These are phyloP conservation scores for roundworm (Caenorhabditis elegans) DNA, from an alignment of 1,140 invertebrate species.

Conservation along the genomic window WBcel235 BX284604.4:13029001-13029500, in stretches of 20 bases:
- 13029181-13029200: background rate
- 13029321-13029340: background rate
- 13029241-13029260: background rate
- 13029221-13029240: no score
- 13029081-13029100: no score
- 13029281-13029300: background rate
- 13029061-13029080: background rate
- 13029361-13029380: no score
- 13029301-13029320: background rate
- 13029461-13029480: background rate
- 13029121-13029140: background rate
- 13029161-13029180: background rate
- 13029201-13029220: no score
- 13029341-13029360: no score
- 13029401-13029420: no score
- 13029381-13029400: background rate
- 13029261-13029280: no score
- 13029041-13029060: background rate
- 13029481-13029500: conserved; percentile 17
- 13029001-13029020: no score
- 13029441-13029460: conserved; percentile 10
- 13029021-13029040: no score
- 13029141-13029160: background rate
- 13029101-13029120: no score
- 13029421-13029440: background rate